Evolutionary conservation across 1,140 invertebrate genomes (phyloP), one percentile per base, ranked within the genome.

Genomic region (Lycorma delicatula): DNA sequence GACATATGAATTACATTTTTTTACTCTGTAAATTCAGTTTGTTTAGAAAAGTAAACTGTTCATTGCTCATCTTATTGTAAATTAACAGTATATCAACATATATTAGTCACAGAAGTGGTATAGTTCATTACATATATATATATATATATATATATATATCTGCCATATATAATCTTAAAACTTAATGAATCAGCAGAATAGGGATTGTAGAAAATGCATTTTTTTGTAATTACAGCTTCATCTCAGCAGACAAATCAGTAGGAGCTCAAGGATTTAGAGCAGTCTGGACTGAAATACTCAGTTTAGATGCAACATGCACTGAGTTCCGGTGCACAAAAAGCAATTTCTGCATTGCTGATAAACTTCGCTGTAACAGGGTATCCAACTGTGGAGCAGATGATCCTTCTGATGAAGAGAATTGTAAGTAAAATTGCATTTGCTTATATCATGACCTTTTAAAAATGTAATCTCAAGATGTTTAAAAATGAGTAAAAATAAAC

Each of bases 271-370:
- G 92, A 50, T 96, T 93, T 74, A 82, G 84, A 63, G 87, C 87
- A 23, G 81, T 91, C 46, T 94, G 91, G 91, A 93, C 91, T 18
- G 91, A 94, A 77, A 83, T 89, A 59, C 75, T 77, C 59, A 75
- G 76, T 63, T 78, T 79, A 64, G 65, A 65, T 13, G 72, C 76
- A 66, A 71, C 62, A 20, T 79, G 78, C 63, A 67, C 71, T 63
- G 72, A 84, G 61, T 87, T 87, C 69, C 74, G 77, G 16, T 91
- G 87, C 72, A 66, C 70, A 46, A 77, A 73, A 67, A 85, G 74
- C 63, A 80, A 81, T 58, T 91, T 84, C 68, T 94, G 91, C 75
- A 92, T 94, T 65, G 79, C 85, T 13, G 76, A 82, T 60, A 80
- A 82, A 56, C 75, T 92, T 47, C 78, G 79, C 36, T 93, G 90